Evolutionary conservation across 2,888 invertebrate genomes (phyloP).

Genomic region (Cynaeus angustus): DNA sequence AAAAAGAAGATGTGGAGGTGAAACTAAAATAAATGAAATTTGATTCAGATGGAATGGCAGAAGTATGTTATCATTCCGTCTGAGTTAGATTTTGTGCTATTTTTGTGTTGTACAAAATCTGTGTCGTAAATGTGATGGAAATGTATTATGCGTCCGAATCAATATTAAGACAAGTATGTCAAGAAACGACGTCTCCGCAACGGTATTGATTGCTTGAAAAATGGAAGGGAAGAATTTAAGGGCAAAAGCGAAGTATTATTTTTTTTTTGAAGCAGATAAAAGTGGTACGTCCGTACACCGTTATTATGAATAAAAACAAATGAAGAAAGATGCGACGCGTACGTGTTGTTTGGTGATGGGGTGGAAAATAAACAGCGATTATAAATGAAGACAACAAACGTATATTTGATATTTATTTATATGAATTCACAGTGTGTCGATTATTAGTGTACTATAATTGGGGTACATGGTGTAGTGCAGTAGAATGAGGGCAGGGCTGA

Average conservation of each 20-base stretch:
- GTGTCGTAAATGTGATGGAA: conserved; percentile 10
- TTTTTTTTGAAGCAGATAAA: no score
- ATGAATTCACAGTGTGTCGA: conserved; percentile 71
- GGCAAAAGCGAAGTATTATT: no score
- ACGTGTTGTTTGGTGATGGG: conserved; percentile 18
- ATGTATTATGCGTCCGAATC: conserved; percentile 14
- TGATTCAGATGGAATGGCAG: conserved; percentile 35
- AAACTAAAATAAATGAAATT: conserved; percentile 22
- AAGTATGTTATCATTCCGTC: conserved; percentile 27
- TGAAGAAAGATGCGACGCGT: not conserved
- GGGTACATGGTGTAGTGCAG: conserved; percentile 69
- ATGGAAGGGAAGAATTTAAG: conserved; percentile 12
- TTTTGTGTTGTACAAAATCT: conserved; percentile 38
- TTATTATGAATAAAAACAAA: no score
- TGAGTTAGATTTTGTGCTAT: conserved; percentile 38
- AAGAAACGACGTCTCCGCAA: conserved; percentile 35
- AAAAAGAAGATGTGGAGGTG: no score
- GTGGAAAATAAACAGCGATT: conserved; percentile 53
- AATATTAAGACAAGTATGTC: conserved; percentile 32
- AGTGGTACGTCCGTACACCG: no score
- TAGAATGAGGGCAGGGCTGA: conserved; percentile 62
- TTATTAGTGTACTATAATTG: conserved; percentile 70
- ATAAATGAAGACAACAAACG: conserved; percentile 66
- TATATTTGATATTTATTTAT: conserved; percentile 70
- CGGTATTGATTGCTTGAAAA: conserved; percentile 36